Evolutionary conservation across 2,113 vertebrate species (phyloP).

Genomic region (Apodemus speciosus): DNA sequence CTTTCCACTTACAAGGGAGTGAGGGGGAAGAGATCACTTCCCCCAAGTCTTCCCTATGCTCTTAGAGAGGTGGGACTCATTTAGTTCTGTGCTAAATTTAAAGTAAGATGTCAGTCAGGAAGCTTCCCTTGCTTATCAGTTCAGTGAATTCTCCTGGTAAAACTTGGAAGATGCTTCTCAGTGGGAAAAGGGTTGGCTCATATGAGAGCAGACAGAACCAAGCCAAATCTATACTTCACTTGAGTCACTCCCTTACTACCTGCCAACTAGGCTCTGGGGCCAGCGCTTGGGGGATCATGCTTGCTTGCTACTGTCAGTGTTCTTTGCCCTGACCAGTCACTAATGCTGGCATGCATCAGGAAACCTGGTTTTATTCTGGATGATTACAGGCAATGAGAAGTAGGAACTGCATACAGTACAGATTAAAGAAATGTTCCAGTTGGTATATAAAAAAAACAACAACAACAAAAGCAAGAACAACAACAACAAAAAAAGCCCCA

Average conservation of each 20-base stretch:
- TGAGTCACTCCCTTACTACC: not conserved
- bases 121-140: slow-evolving; percentile 60
- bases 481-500: not conserved
- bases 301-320: not conserved
- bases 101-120: slow-evolving; percentile 66
- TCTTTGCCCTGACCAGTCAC: not conserved
- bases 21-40: slow-evolving; percentile 9
- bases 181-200: not conserved
- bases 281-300: not conserved
- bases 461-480: too few relatives aligned
- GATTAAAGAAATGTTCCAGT: slow-evolving; percentile 61
- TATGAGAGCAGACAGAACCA: not conserved
- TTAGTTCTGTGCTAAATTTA: slow-evolving; percentile 65
- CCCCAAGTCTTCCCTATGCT: slow-evolving; percentile 34
- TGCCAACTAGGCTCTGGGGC: not conserved
- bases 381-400: slow-evolving; percentile 53
- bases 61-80: slow-evolving; percentile 2
- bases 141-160: slow-evolving; percentile 50
- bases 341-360: not conserved
- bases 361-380: slow-evolving; percentile 29
- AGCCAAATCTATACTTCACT: not conserved
- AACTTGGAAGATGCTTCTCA: slow-evolving; percentile 11
- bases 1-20: slow-evolving; percentile 6
- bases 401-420: slow-evolving; percentile 61
- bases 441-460: slow-evolving; percentile 19